Evolutionary conservation across 2,113 vertebrate species (phyloP).

Genomic region (Zosterops lateralis): DNA sequence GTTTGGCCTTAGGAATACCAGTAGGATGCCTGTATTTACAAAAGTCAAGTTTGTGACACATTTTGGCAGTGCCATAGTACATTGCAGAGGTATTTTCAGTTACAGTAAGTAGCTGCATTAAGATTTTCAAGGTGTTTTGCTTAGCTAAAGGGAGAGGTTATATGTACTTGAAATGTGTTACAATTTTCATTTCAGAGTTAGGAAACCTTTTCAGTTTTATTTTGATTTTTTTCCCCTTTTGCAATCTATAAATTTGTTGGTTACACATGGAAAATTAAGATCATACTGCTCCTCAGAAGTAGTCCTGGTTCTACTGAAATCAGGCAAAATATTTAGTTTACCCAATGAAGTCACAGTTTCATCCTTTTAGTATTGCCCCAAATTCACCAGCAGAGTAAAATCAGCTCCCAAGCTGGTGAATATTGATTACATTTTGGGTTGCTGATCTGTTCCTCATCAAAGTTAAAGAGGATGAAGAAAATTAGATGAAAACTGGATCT

Average conservation of each 20-base stretch:
- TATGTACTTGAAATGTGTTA: not conserved
- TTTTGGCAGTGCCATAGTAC: not conserved
- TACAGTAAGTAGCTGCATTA: not conserved
- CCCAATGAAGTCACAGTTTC: not conserved
- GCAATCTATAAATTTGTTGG: not conserved
- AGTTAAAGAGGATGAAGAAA: not conserved
- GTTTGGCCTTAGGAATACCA: not conserved
- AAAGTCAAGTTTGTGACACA: not conserved
- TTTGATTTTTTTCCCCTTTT: not conserved
- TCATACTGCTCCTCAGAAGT: not conserved
- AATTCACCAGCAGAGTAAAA: not conserved
- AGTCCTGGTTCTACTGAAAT: not conserved
- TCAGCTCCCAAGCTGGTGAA: not conserved
- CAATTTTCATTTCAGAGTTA: not conserved
- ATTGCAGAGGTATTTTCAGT: not conserved
- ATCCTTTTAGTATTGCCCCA: not conserved
- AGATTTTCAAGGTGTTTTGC: not conserved
- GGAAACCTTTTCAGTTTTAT: not conserved
- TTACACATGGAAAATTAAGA: not conserved
- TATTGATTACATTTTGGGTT: not conserved
- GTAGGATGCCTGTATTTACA: not conserved
- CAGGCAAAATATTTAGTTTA: not conserved
- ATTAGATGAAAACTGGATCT: not conserved
- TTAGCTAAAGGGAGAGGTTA: not conserved
- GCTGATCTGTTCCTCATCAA: not conserved